phyloP scores from a whole-genome alignment of 2,113 vertebrate genomes.

The Athene cunicularia region DNA sequence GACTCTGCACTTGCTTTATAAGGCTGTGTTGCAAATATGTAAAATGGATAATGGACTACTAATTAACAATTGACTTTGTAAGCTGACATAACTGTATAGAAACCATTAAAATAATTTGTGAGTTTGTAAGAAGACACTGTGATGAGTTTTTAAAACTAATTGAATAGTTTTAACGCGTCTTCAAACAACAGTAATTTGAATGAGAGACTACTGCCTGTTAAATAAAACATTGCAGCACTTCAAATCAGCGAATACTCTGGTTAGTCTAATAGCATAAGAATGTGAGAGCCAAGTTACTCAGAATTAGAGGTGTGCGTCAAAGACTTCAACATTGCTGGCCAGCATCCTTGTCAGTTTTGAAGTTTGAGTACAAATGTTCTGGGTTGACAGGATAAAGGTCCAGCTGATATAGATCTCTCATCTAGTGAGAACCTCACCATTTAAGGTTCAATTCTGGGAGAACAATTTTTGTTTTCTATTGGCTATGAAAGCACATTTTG shows the following conservation, averaged over 20 bases:
- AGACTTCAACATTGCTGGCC: background rate
- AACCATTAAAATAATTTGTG: background rate
- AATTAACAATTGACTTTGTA: background rate
- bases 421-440: background rate
- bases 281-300: background rate
- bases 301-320: background rate
- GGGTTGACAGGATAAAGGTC: background rate
- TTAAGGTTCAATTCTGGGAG: background rate
- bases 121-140: background rate
- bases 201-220: background rate
- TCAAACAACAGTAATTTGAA: background rate
- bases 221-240: background rate
- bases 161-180: background rate
- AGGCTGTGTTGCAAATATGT: background rate
- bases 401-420: background rate
- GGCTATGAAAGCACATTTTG: background rate
- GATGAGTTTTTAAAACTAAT: background rate
- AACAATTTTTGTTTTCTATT: background rate
- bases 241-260: background rate
- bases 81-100: background rate
- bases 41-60: background rate
- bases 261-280: background rate
- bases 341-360: background rate
- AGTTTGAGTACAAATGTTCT: background rate
- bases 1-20: background rate